Percentiles rank a stretch among this genome's conserved stretches.
Conservation (phyloP, 2,888 invertebrate genomes). For the Alloscopus bannaensis region DNA sequence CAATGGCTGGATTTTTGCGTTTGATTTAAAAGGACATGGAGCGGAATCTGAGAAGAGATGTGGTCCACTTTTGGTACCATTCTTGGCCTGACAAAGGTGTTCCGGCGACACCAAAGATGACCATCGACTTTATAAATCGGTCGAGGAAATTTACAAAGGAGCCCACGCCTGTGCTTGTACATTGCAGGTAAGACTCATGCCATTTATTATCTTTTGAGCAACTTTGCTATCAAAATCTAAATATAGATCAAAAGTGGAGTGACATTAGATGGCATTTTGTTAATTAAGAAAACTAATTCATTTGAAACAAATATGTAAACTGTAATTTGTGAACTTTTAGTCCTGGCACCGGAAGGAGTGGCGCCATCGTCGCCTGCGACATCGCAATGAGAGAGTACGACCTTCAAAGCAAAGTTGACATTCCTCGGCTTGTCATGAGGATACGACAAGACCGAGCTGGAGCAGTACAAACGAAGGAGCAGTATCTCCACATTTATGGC, state of each 20-base stretch:
- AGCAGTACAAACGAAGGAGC: slow-evolving; percentile 92
- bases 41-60: slow-evolving; percentile 89
- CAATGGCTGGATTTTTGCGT: slow-evolving; percentile 62
- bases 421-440: slow-evolving; percentile 89
- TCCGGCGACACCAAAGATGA: slow-evolving; percentile 87
- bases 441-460: slow-evolving; percentile 92
- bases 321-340: too few species aligned
- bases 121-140: slow-evolving; percentile 91
- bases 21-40: slow-evolving; percentile 84
- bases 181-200: slow-evolving; percentile 79
- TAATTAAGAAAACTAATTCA: too few species aligned
- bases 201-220: too few species aligned
- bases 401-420: slow-evolving; percentile 86
- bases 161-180: slow-evolving; percentile 86
- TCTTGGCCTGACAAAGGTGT: slow-evolving; percentile 93
- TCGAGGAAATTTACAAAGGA: slow-evolving; percentile 81
- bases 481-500: slow-evolving; percentile 94
- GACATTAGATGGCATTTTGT: too few species aligned
- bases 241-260: too few species aligned
- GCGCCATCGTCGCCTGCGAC: slow-evolving; percentile 90
- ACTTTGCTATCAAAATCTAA: too few species aligned
- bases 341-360: slow-evolving; percentile 92
- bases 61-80: slow-evolving; percentile 94
- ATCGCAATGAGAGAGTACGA: slow-evolving; percentile 91
- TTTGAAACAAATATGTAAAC: too few species aligned